Evolutionary conservation across 2,888 invertebrate genomes (phyloP), one percentile per base, ranked within the genome.

Genomic region (Sthenelais limicola): DNA sequence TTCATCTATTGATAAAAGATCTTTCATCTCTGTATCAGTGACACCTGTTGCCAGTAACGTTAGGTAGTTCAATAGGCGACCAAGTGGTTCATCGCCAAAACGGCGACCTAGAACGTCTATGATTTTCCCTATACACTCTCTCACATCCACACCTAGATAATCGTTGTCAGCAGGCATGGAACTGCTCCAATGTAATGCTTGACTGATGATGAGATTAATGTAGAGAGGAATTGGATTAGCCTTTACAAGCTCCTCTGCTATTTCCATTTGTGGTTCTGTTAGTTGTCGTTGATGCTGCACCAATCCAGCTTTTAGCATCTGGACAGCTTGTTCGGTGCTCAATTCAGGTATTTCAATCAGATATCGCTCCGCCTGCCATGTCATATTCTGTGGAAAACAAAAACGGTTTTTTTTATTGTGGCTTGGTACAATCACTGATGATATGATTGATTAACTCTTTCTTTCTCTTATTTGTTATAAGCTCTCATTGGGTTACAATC

Each of bases 1-100:
- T 18, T 62, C 62, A 49, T 77, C 68, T 30, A 66, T 47, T 0
- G 72, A 67, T 3, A 76, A 28, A 9, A 76, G 26, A 35, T 76
- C 76, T 18, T 49, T 35, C 28, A 78, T 32, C 51, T 78, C 78
- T 12, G 72, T 21, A 33, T 73, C 72, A 5, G 62, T 58, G 28
- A 76, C 30, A 18, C 77, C 77, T 30, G 69, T 51, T 12, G 66
- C 43, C 1, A 58, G 18, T 9, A 18, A 32, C n/a, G 43, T 24
- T 15, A 77, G 7, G 51, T 62, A 74, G 9, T 28, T 15, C 18
- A 62, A 26, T 15, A 68, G 9, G 15, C 33, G 30, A 15, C 56
- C 56, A 7, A 74, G 21, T 28, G 26, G n/a, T 21, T 74, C 62
- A 1, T 24, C 21, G 18, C 72, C 72, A 3, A 52, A 30, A 12